Conservation (phyloP, 2,113 vertebrate species). For the Thryonomys swinderianus region DNA sequence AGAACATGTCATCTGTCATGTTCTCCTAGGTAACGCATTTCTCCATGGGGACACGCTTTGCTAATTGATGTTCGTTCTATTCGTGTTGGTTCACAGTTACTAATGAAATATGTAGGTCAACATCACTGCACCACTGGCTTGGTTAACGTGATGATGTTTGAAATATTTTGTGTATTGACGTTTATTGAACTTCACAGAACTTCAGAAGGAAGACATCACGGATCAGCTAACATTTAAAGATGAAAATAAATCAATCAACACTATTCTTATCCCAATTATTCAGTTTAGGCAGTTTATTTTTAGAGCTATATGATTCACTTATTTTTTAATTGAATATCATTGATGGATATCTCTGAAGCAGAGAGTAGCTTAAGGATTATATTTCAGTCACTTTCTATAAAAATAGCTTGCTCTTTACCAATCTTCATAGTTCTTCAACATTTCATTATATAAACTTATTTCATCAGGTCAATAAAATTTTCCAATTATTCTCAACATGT, state of each 20-base stretch:
- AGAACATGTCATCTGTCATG: background rate
- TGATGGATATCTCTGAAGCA: slow-evolving; percentile 23
- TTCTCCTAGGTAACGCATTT: slow-evolving; percentile 37
- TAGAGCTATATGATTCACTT: slow-evolving; percentile 47
- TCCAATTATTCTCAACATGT: background rate
- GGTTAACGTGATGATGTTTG: background rate
- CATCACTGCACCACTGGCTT: background rate
- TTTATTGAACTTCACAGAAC: slow-evolving; percentile 17
- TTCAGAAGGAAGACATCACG: background rate
- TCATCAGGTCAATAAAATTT: slow-evolving; percentile 19
- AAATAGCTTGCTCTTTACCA: background rate
- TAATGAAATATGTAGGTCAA: slow-evolving; percentile 5
- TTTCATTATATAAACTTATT: slow-evolving; percentile 12
- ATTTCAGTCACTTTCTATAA: background rate
- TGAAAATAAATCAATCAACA: slow-evolving; percentile 43
- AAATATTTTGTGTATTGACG: slow-evolving; percentile 1
- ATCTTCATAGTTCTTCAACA: background rate
- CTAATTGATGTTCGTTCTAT: background rate
- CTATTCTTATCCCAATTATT: slow-evolving; percentile 21
- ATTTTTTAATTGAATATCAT: slow-evolving; percentile 29
- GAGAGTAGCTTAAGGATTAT: background rate
- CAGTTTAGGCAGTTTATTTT: slow-evolving; percentile 55
- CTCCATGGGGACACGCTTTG: background rate
- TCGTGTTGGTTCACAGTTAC: background rate
- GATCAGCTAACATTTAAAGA: slow-evolving; percentile 44